Percentiles rank a stretch among this genome's conserved stretches.
Evolutionary conservation across 1,140 invertebrate species (phyloP).

Genomic region (Heliothis subflexa): DNA sequence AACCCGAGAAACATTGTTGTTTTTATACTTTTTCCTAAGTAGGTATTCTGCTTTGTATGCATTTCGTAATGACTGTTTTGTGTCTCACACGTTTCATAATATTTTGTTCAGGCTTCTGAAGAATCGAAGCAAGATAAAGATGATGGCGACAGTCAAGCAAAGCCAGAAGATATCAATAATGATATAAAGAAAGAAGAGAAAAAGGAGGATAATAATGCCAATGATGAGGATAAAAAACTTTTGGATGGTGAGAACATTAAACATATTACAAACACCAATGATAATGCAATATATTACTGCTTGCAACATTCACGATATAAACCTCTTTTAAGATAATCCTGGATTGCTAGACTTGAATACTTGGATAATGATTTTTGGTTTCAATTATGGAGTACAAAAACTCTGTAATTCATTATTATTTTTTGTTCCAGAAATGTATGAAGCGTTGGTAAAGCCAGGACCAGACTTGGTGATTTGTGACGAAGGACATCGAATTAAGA

Average conservation of each 20-base stretch:
- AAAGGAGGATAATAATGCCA: conserved; percentile 91
- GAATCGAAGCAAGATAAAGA: conserved; percentile 67
- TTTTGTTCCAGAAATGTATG: conserved; percentile 91
- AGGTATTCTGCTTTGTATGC: too few relatives aligned
- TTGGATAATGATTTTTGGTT: neutral
- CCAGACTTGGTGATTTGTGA: conserved; percentile 98
- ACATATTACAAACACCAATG: too few relatives aligned
- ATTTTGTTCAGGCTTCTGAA: conserved; percentile 38
- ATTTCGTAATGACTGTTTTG: too few relatives aligned
- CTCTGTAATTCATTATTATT: neutral
- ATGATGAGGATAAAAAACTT: conserved; percentile 94
- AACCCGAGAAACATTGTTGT: too few relatives aligned
- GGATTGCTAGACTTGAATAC: neutral
- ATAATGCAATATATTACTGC: too few relatives aligned
- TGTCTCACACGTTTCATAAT: neutral
- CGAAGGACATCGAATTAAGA: conserved; percentile 98
- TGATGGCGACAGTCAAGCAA: conserved; percentile 65
- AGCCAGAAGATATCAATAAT: conserved; percentile 67
- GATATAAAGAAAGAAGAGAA: conserved; percentile 85
- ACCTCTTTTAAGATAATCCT: too few relatives aligned
- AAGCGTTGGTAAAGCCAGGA: conserved; percentile 95
- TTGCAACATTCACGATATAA: too few relatives aligned
- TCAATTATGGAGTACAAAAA: neutral
- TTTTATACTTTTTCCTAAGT: too few relatives aligned
- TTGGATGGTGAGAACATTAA: conserved; percentile 89